Base-by-base conservation (phyloP, 2,888 invertebrate genomes). In the Phania funesta region DNA sequence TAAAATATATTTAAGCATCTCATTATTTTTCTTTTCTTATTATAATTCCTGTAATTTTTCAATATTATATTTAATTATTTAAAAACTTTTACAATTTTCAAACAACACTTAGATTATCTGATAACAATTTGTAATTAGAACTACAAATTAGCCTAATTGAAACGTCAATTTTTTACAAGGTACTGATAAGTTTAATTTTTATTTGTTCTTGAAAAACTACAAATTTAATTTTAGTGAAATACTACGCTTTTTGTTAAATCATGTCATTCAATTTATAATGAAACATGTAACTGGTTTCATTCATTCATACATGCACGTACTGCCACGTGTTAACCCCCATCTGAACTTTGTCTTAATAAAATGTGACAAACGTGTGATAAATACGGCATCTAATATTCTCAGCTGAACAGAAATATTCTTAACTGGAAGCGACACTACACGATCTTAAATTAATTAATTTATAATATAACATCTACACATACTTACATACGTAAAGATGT, bases 71-170 rank as follows among this genome's bases (percentile, higher is more conserved):
- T 46, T 22, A 44, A 46, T 35, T 70, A 18, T 35, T 24, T 18
- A 13, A 54, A 68, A n/a, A n/a, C n/a, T n/a, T 32, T 1, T 22
- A 9, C 4, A 8, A 35, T 46, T 44, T 70, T 16, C 20, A 58
- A 20, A 35, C 48, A 35, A 48, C 20, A 71, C 32, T 44, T 32
- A 44, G 6, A 62, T 73, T 73, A 62, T n/a, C 60, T 52, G 41
- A 46, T 46, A 24, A 50, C 35, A 71, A 60, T 60, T 60, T 60
- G 71, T 71, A 65, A 71, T 71, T 78, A 32, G 7, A 73, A 65
- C 65, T 78, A 52, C 71, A 71, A 65, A 58, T 73, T 78, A 41
- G 16, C 68, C 60, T 77, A 68, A 70, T 70, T 71, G 46, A 50
- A 50, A 32, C 18, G 48, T 60, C 5, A 35, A 58, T 16, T 35